phyloP scores from a whole-genome alignment of 2,113 vertebrate genomes.

The Hipposideros armiger region DNA sequence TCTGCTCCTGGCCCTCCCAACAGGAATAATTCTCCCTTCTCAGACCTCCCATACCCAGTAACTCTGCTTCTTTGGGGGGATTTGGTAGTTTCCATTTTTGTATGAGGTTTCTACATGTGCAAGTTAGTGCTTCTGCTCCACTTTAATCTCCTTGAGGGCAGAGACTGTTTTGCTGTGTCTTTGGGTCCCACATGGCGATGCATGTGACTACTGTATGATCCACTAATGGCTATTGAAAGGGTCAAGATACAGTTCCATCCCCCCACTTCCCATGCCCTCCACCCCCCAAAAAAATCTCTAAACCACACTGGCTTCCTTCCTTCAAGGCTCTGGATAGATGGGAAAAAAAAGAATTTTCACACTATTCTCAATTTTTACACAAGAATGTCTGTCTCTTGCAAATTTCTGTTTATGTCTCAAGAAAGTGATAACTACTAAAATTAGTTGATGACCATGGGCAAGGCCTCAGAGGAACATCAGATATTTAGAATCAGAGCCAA shows the following conservation, averaged over 20 bases:
- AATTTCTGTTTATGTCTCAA: constrained; percentile 37
- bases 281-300: neutral
- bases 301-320: constrained; percentile 18
- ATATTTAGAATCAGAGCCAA: neutral
- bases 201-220: neutral
- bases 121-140: neutral
- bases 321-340: neutral
- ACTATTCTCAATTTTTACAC: neutral
- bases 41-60: constrained; percentile 38
- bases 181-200: neutral
- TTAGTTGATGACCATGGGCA: neutral
- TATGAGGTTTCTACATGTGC: neutral
- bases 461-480: neutral
- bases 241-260: neutral
- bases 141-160: neutral
- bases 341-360: neutral
- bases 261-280: no score
- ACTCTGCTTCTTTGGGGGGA: neutral
- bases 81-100: neutral
- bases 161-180: neutral
- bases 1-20: constrained; percentile 33
- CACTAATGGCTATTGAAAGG: neutral
- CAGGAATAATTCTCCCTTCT: constrained; percentile 35
- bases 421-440: neutral
- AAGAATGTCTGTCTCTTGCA: neutral